phyloP scores from a whole-genome alignment of 2,888 invertebrate species.

The Lasioglossum lativentre region DNA sequence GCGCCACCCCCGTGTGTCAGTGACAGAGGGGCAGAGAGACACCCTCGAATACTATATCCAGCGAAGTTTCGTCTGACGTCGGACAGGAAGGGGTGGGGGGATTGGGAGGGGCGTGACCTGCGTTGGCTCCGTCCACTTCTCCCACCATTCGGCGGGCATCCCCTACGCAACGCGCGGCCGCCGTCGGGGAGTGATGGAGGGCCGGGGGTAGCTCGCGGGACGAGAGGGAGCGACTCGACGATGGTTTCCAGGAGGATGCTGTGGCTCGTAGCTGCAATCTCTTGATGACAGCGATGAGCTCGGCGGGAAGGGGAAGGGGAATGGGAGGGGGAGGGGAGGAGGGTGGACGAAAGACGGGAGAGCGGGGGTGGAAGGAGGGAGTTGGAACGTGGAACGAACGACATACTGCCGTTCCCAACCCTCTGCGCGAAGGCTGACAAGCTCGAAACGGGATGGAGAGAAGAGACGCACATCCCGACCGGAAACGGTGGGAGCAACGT shows the following conservation, averaged over 20 bases:
- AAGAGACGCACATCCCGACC: not conserved
- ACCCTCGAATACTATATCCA: conserved; percentile 65
- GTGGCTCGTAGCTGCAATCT: conserved; percentile 62
- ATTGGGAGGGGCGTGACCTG: conserved; percentile 65
- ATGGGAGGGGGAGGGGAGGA: not conserved
- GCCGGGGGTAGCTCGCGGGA: conserved; percentile 24
- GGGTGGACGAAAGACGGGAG: conserved; percentile 11
- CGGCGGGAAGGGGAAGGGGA: not conserved
- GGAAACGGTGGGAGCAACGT: conserved; percentile 45
- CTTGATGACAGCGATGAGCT: conserved; percentile 58
- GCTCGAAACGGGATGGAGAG: not conserved
- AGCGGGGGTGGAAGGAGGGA: conserved; percentile 22
- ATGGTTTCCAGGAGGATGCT: conserved; percentile 60
- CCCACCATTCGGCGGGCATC: conserved; percentile 53
- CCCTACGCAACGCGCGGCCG: conserved; percentile 31
- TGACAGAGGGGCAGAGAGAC: conserved; percentile 76
- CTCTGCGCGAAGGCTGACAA: not conserved
- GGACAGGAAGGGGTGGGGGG: no score
- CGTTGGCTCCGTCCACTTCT: conserved; percentile 68
- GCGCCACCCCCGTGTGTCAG: conserved; percentile 82
- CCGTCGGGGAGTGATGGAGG: not conserved
- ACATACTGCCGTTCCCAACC: conserved; percentile 59
- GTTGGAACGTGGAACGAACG: conserved; percentile 1
- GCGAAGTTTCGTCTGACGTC: conserved; percentile 43
- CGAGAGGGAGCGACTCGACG: conserved; percentile 27